Base-by-base conservation (phyloP, 2,888 invertebrate species). In the Yponomeuta malinellus region DNA sequence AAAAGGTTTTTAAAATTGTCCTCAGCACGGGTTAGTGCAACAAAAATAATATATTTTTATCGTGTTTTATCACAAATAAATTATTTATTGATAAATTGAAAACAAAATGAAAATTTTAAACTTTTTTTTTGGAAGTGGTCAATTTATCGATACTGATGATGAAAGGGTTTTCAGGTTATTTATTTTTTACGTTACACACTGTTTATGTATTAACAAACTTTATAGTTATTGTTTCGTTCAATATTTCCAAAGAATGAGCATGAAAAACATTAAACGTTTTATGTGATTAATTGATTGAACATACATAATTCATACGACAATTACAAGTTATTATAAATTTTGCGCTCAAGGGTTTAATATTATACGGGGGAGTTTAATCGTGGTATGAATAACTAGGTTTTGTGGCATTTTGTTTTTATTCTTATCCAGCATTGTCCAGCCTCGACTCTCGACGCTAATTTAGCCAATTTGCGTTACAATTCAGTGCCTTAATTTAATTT, bases 111-210 rank as follows among this genome's bases (percentile, higher is more conserved):
- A 8, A 43, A 5, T 43, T 8, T 0, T 8, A 23, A 43, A 43
- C 43, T 43, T 43, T 43, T 63, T 63, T 15, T n/a, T 33, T 33
- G 33, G 33, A 23, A 15, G 15, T 23, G 12, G 15, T 75, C 72
- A 77, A 78, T 67, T 43, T 8, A 43, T 43, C 43, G 43, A 43
- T 43, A 43, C 43, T 8, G 9, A 43, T 37, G 43, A 43, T 23
- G 23, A 33, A 33, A 43, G 1, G 8, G 43, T 8, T 6, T 43
- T 43, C 43, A 5, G 6, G 43, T 43, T 43, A 8, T 43, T 43
- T 8, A 43, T 8, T 43, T 8, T 43, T 8, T 8, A 43, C 1
- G 33, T 5, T 8, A 43, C 43, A 43, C 43, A 43, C 9, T 43
- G 43, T 8, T 9, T 43, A 43, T 43, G 8, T 43, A 43, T 43